Conservation (phyloP, 2,888 invertebrate species). For the Diarsia brunnea region DNA sequence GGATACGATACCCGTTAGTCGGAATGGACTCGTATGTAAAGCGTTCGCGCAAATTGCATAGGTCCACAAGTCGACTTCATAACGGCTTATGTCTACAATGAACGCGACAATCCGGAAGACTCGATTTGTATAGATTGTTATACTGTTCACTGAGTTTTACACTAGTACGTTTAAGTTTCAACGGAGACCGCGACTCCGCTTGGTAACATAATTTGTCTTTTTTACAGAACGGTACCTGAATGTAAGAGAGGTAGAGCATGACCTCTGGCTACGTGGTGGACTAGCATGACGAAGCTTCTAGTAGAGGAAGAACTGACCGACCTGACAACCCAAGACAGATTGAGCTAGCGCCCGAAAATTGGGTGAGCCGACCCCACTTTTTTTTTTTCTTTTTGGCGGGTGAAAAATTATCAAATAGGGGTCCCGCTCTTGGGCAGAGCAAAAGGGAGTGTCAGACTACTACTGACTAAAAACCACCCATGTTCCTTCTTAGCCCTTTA, state of each 20-base stretch:
- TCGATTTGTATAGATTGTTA: conserved; percentile 63
- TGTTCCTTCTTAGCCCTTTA: too few relatives aligned
- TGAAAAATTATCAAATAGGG: too few relatives aligned
- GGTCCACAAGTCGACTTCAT: conserved; percentile 66
- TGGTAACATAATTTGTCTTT: background rate
- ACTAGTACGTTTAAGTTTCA: conserved; percentile 24
- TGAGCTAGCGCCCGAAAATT: background rate
- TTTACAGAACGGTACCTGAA: background rate
- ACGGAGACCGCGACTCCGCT: background rate
- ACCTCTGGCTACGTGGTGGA: background rate
- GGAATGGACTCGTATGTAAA: conserved; percentile 75
- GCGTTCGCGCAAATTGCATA: conserved; percentile 78
- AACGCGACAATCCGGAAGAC: conserved; percentile 66
- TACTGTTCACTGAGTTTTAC: conserved; percentile 45
- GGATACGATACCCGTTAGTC: conserved; percentile 77
- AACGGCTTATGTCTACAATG: conserved; percentile 66
- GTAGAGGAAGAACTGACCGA: background rate
- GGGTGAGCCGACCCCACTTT: background rate
- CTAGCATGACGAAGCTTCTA: background rate
- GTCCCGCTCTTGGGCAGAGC: too few relatives aligned
- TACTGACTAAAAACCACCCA: too few relatives aligned
- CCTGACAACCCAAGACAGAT: background rate
- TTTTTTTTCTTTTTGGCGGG: too few relatives aligned
- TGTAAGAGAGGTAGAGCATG: background rate
- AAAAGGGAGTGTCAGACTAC: too few relatives aligned